Base-by-base conservation (phyloP, 2,113 vertebrate genomes). In the Scatophagus argus region DNA sequence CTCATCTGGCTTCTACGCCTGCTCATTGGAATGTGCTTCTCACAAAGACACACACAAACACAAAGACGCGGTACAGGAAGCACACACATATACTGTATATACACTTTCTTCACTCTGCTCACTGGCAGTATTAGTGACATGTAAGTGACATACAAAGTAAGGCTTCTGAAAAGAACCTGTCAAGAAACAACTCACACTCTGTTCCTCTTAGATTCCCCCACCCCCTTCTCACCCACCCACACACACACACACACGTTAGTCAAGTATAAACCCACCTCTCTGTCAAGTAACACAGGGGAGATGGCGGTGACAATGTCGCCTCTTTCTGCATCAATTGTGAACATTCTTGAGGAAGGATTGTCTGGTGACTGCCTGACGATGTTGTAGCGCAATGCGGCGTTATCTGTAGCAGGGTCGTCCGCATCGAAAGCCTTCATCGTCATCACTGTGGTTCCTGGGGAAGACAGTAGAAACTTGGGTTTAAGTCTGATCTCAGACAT, bases 291-390 rank as follows among this genome's bases (percentile, higher is more conserved):
- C 0, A 88, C 81, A 0, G 98, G 95, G 1, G 97, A 95, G 86
- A 99, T 98, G 29, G 97, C 96, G 0, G 98, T 99, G 84, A 99
- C 96, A 0, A 99, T 98, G 90, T 99, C 96, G 58, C 98, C 98
- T 81, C 96, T 96, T 39, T 99, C 98, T 0, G 97, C 96, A 44
- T 99, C 97, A 27, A 99, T 99, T 91, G 96, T 97, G 95, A 99
- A 99, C 98, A 99, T 99, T 92, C 98, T 98, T 8, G 97, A 97
- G 1, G 97, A 98, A 0, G 98, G 98, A 82, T 97, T 98, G 91
- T 96, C 96, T 5, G 98, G 98, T 0, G 96, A 97, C 93, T 99
- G 98, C 23, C 94, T 95, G 21, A 97, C 89, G 79, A 99, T 99
- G 85, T 95, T 97, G 85, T 99, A 99, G 5, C 98, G 94, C 82